Percentiles rank a stretch among this genome's conserved stretches.
Conservation (phyloP, 2,113 vertebrate genomes). For the Butorides virescens region DNA sequence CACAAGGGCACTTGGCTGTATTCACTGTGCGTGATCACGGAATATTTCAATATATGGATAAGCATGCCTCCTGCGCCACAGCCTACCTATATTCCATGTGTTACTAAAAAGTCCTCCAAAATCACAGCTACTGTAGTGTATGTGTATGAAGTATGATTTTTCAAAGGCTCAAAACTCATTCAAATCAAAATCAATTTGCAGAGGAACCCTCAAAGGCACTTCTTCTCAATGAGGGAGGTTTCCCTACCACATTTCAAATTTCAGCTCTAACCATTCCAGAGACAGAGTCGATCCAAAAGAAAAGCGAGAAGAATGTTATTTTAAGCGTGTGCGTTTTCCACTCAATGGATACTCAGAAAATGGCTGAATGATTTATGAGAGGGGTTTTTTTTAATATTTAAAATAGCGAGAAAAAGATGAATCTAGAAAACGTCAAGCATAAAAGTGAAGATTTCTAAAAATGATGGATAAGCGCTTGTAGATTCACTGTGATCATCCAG, state of each 20-base stretch:
- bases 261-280: constrained; percentile 26
- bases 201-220: constrained; percentile 47
- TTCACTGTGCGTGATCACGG: background rate
- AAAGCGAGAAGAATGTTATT: background rate
- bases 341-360: background rate
- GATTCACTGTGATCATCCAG: background rate
- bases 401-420: background rate
- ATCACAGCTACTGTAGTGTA: background rate
- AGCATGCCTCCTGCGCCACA: background rate
- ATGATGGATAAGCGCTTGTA: background rate
- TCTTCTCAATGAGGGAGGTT: constrained; percentile 38
- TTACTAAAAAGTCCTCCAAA: constrained; percentile 2
- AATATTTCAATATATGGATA: background rate
- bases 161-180: constrained; percentile 40
- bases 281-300: background rate
- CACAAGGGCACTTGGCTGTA: background rate
- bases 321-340: background rate
- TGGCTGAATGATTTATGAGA: background rate
- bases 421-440: background rate
- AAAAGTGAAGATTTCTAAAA: constrained; percentile 35
- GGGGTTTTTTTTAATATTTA: background rate
- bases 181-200: constrained; percentile 54
- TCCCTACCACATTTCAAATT: constrained; percentile 52
- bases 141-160: constrained; percentile 20
- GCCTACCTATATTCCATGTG: background rate